These are phyloP conservation scores for Myotis planiceps DNA, from an alignment of 2,797 vertebrate species.

Conservation along the genomic window DNA sequence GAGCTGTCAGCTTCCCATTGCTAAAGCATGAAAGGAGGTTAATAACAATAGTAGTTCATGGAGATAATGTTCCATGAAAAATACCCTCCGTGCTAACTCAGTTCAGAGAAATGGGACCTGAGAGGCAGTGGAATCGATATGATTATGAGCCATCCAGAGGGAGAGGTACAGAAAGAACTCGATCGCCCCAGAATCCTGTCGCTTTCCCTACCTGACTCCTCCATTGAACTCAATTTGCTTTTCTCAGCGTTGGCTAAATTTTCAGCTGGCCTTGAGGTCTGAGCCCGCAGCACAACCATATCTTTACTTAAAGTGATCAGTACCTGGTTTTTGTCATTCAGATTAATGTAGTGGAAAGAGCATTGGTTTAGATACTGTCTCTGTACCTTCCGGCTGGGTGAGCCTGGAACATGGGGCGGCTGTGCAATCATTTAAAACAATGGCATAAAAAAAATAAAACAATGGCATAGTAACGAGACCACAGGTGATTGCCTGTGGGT, in stretches of 20 bases:
- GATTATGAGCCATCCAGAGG: not conserved
- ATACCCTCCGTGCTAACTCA: not conserved
- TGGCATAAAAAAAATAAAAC: no score
- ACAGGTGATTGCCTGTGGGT: no score
- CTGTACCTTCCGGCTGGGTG: not conserved
- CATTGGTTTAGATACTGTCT: not conserved
- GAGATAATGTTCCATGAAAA: not conserved
- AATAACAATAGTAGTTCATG: not conserved
- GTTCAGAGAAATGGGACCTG: not conserved
- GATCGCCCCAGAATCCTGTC: not conserved
- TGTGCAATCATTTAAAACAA: no score
- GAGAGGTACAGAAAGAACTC: slow-evolving; percentile 22
- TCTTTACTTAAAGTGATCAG: not conserved
- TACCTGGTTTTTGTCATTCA: not conserved
- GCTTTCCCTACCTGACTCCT: not conserved
- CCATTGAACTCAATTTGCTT: slow-evolving; percentile 1
- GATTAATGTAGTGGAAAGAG: not conserved
- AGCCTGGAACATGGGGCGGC: not conserved
- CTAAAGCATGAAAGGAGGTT: not conserved
- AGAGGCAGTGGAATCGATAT: not conserved
- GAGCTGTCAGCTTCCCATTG: not conserved
- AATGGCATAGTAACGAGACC: not conserved
- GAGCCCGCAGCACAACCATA: not conserved
- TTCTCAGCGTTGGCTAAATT: not conserved
- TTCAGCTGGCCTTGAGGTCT: not conserved